These are phyloP conservation scores for Dreissena polymorpha DNA, from an alignment of 1,140 invertebrate species.

Conservation along the genomic window DNA sequence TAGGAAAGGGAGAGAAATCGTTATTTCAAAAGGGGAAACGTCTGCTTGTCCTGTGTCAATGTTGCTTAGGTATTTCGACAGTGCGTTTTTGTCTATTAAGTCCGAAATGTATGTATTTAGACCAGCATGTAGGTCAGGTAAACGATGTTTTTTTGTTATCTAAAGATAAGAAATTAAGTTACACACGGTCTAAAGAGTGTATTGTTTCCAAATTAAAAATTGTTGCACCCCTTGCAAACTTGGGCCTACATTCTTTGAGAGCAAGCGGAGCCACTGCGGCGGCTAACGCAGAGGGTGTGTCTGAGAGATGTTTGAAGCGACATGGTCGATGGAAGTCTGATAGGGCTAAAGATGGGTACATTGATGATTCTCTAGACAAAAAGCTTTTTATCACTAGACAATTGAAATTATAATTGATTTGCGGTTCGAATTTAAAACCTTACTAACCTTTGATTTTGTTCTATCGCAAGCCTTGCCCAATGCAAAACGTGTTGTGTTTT, in stretches of 20 bases:
- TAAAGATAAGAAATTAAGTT: slow-evolving; percentile 1
- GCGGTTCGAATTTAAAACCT: too few relatives aligned
- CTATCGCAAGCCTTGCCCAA: too few relatives aligned
- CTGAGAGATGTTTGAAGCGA: neutral
- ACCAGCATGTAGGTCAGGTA: neutral
- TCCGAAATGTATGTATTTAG: neutral
- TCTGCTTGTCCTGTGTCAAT: slow-evolving; percentile 46
- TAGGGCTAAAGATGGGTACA: neutral
- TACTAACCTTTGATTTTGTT: too few relatives aligned
- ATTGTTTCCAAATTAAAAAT: neutral
- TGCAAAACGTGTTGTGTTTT: too few relatives aligned
- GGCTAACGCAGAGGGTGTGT: neutral
- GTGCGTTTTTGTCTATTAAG: neutral
- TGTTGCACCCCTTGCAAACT: neutral
- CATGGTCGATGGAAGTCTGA: slow-evolving; percentile 1
- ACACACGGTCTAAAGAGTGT: neutral
- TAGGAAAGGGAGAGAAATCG: slow-evolving; percentile 41
- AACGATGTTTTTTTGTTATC: neutral
- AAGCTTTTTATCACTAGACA: neutral
- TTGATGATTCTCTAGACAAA: neutral
- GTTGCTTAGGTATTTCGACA: slow-evolving; percentile 33
- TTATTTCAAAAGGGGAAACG: slow-evolving; percentile 23
- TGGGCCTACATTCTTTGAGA: neutral
- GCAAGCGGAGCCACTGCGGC: neutral
- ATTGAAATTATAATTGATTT: neutral